Base-by-base conservation (phyloP, 2,888 invertebrate species). In the Polyommatus iphigenia region DNA sequence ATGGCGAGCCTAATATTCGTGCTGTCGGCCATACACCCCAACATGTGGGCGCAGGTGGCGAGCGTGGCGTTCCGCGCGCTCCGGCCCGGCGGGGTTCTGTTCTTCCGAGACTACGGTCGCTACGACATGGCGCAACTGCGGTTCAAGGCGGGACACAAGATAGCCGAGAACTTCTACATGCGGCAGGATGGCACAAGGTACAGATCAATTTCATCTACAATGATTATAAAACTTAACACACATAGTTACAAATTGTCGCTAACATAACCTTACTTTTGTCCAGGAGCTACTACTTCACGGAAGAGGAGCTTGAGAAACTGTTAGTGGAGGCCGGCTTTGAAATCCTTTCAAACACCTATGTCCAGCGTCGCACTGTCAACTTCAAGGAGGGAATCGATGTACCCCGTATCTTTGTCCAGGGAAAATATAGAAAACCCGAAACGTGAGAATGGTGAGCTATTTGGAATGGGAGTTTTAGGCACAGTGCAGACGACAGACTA, bases 41-140 rank as follows among this genome's bases (percentile, higher is more conserved):
- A 96, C 0, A 97, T 97, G 86, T 98, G 98, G 95, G 79, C 85
- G 2, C 89, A 86, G 76, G 96, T 96, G 1, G 89, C 96, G 1
- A 85, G 88, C 20, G 97, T 97, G 84, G 92, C 99, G 0, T 95
- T 90, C 81, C 90, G 94, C 77, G 93, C 96, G 0, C 90, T 98
- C 1, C 95, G 95, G 67, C 96, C 96, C 0, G 98, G 97, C 2
- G 99, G 99, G 0, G 87, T 97, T 57, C 87, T 99, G 2, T 89
- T 99, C 24, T 97, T 99, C 82, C 93, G 99, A 80, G 99, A 99
- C 90, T 99, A 99, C 89, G 99, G 98, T 0, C 92, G 98, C 0
- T 97, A 98, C 85, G 99, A 99, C 88, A 98, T 99, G 97, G 98
- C 99, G 0, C 99, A 99, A 93, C 87, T 99, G 76, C 95, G 99